Percentiles rank a stretch among this genome's conserved stretches.
These are phyloP conservation scores for Papilio dardanus DNA, from an alignment of 1,140 invertebrate genomes.

Conservation along the genomic window DNA sequence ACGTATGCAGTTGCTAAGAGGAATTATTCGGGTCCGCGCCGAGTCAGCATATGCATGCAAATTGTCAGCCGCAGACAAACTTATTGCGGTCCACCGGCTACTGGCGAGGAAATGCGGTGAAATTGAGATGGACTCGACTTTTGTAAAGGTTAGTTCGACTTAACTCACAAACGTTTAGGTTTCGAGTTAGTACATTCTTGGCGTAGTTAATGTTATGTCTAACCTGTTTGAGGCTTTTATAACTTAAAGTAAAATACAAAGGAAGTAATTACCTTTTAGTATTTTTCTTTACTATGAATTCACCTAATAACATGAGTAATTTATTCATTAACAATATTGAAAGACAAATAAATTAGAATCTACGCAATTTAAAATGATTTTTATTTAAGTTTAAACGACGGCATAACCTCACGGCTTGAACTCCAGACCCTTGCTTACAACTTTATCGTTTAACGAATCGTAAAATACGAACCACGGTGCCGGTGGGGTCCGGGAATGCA, in stretches of 20 bases:
- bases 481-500: background rate
- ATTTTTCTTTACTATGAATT: no score
- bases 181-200: background rate
- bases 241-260: background rate
- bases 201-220: background rate
- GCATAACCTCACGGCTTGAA: background rate
- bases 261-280: no score
- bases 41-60: constrained; percentile 24
- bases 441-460: constrained; percentile 23
- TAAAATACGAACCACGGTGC: constrained; percentile 17
- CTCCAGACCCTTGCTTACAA: background rate
- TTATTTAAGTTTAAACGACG: background rate
- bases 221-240: background rate
- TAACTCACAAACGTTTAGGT: background rate
- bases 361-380: background rate
- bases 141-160: constrained; percentile 2
- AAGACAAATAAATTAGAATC: background rate
- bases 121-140: background rate
- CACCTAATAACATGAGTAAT: no score
- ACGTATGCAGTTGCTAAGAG: background rate
- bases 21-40: constrained; percentile 1
- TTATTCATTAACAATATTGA: background rate
- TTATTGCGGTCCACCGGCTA: background rate
- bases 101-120: background rate
- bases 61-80: constrained; percentile 19